Base-by-base conservation (phyloP, 1,140 invertebrate species). In the Magallana gigas region DNA sequence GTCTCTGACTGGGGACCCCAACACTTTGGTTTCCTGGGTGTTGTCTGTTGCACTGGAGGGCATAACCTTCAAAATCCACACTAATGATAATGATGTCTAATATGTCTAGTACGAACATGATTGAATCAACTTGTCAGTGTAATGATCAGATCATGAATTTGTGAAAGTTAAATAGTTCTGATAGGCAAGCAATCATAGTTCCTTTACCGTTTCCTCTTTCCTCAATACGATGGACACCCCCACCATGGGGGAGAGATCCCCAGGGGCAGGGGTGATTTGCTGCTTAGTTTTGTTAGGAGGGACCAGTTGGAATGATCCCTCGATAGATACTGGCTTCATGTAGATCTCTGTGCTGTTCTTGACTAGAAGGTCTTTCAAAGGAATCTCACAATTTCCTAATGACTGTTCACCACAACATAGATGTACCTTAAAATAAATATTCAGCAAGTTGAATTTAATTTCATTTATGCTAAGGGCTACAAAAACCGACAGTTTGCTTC, bases 331-430 rank as follows among this genome's bases (percentile, higher is more conserved):
- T 64, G 94, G 94, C 87, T 91, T 93, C 94, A 94, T 94, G 88
- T 92, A 94, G 84, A 95, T 94, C 83, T 95, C 93, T 86, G 93
- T 94, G 83, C 93, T 94, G 85, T 92, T 94, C 82, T 93, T 92
- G 87, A 94, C 92, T n/a, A 95, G 81, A n/a, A 95, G 84, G 11
- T 88, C 83, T 36, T 88, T 90, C 0, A 95, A 85, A 16, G 92
- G 92, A 56, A 95, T 91, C 57, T 94, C 93, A 91, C 92, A 92
- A 60, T 91, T 93, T 3, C 94, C 95, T n/a, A 95, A 87, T 71
- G 94, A 94, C 89, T 94, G 92, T 84, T 95, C 94, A 12, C 94
- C 94, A 92, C 93, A 94, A 87, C 95, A 95, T 57, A 95, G 89
- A 87, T 95, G 93, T 57, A 95, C 89, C 95, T 95, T 81, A 5